Conservation (phyloP, 92 coral and sea anemone species). For the Pocillopora grandis region DNA sequence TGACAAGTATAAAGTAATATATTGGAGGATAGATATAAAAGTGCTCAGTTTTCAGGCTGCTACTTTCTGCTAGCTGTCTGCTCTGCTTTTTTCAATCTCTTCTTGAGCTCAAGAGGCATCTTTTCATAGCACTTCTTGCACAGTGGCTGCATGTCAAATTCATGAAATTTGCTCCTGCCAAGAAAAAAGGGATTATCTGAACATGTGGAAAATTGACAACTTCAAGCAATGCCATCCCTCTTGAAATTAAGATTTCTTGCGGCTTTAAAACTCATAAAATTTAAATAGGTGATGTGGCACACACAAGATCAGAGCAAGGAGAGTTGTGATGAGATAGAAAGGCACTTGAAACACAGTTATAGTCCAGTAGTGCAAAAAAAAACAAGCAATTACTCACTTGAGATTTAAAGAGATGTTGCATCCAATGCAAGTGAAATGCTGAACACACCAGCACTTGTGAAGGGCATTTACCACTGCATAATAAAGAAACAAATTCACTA, state of each 20-base stretch:
- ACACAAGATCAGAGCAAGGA: too few species aligned
- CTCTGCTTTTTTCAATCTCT: slow-evolving; percentile 91
- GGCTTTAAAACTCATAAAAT: too few species aligned
- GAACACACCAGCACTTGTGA: slow-evolving; percentile 98
- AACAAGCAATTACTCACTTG: slow-evolving; percentile 55
- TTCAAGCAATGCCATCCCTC: neutral
- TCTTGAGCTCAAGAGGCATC: slow-evolving; percentile 97
- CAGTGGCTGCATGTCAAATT: slow-evolving; percentile 97
- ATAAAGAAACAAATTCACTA: neutral
- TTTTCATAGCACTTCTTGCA: slow-evolving; percentile 99
- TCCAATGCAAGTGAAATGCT: slow-evolving; percentile 94
- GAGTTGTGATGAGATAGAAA: too few species aligned
- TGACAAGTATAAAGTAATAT: too few species aligned
- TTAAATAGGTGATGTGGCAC: too few species aligned
- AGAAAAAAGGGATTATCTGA: neutral
- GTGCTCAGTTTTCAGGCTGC: neutral
- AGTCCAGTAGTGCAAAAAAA: neutral
- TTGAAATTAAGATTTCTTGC: too few species aligned
- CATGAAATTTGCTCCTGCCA: slow-evolving; percentile 97
- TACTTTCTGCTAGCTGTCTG: slow-evolving; percentile 72
- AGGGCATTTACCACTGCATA: slow-evolving; percentile 94
- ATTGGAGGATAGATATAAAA: too few species aligned
- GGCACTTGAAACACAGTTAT: too few species aligned
- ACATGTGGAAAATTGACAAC: neutral
- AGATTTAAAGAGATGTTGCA: slow-evolving; percentile 87